Conservation (phyloP, 2,113 vertebrate species). For the Lasiurus cinereus region DNA sequence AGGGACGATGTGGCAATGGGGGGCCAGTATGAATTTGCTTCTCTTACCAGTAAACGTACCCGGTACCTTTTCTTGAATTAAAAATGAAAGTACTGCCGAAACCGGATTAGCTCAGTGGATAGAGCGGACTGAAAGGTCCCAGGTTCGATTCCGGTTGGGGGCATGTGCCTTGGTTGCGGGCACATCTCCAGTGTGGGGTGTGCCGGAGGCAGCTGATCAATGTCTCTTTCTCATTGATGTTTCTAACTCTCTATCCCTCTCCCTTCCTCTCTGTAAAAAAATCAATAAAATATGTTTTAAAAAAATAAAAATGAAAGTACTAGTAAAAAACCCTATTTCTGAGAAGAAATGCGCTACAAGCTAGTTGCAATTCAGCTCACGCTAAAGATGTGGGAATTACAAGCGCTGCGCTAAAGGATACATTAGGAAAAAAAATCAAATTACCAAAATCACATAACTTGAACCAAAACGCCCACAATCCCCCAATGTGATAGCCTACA, state of each 20-base stretch:
- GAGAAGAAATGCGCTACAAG: constrained; percentile 1
- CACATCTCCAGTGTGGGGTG: no score
- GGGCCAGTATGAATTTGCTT: not conserved
- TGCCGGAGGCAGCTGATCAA: no score
- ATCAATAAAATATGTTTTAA: no score
- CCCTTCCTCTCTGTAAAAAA: no score
- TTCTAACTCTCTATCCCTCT: no score
- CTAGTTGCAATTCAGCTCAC: not conserved
- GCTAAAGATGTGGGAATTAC: not conserved
- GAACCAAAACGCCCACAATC: not conserved
- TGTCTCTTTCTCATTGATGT: no score
- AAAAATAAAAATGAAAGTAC: no score
- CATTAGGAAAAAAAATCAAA: not conserved
- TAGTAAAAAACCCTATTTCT: not conserved
- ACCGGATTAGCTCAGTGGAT: no score
- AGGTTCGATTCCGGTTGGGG: no score
- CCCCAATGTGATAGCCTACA: not conserved
- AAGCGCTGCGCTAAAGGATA: not conserved
- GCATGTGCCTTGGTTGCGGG: no score
- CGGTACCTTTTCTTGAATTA: not conserved
- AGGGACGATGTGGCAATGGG: not conserved
- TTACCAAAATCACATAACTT: not conserved
- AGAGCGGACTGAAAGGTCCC: no score
- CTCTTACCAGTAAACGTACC: not conserved
- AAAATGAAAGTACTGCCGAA: not conserved